phyloP scores from a whole-genome alignment of 2,797 vertebrate species.

The Hapalemur alaotrensis region DNA sequence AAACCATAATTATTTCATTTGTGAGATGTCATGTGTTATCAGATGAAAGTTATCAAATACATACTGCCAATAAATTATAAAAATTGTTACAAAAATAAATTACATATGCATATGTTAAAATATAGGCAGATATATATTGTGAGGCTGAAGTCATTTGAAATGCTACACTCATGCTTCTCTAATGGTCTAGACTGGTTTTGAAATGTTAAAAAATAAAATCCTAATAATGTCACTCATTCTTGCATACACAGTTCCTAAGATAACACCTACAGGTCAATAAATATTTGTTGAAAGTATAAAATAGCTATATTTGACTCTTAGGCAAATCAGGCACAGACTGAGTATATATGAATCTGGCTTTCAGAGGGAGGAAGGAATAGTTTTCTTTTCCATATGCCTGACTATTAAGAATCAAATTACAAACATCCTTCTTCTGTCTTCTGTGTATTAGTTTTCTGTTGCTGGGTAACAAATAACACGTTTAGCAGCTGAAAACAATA shows the following conservation, averaged over 20 bases:
- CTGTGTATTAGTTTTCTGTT: background rate
- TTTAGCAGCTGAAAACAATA: slow-evolving; percentile 11
- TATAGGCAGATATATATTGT: background rate
- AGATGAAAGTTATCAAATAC: background rate
- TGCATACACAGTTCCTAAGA: background rate
- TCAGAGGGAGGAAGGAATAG: background rate
- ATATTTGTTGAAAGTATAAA: slow-evolving; percentile 45
- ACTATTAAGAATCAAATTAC: background rate
- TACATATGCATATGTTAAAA: background rate
- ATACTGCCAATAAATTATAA: background rate
- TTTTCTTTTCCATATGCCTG: background rate
- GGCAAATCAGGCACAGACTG: background rate
- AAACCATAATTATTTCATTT: background rate
- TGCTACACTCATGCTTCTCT: background rate
- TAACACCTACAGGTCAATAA: background rate
- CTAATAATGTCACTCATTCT: background rate
- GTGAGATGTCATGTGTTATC: background rate
- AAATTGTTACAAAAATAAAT: background rate
- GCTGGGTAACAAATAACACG: background rate
- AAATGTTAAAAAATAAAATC: slow-evolving; percentile 35
- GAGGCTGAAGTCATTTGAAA: background rate
- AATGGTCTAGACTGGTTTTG: background rate
- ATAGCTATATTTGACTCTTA: slow-evolving; percentile 1
- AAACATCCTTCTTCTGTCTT: slow-evolving; percentile 1
- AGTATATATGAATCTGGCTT: background rate